phyloP scores from a whole-genome alignment of 2,888 invertebrate genomes.

The Bugulina stolonifera region DNA sequence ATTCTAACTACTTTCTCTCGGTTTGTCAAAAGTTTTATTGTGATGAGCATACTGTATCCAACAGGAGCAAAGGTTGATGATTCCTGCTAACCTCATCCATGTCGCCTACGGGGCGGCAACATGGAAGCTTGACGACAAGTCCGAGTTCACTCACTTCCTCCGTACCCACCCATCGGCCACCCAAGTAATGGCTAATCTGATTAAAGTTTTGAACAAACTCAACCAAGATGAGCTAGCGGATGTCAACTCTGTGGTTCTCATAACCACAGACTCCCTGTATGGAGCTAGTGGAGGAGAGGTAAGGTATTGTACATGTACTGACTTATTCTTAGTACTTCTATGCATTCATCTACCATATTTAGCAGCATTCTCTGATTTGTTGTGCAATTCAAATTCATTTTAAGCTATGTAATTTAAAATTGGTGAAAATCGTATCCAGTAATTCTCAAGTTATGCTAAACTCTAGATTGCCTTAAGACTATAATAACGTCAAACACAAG shows the following conservation, averaged over 20 bases:
- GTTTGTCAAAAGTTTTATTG: no score
- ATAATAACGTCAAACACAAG: no score
- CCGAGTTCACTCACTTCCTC: conserved; percentile 1
- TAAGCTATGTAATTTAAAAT: no score
- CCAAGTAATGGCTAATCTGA: background rate
- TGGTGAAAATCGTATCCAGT: no score
- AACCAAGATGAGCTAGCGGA: background rate
- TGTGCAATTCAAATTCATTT: no score
- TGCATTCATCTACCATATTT: no score
- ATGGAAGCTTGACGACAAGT: background rate
- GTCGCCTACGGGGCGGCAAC: background rate
- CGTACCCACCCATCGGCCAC: background rate
- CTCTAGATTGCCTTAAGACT: no score
- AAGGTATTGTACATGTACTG: background rate
- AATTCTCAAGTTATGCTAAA: no score
- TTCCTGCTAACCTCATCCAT: background rate
- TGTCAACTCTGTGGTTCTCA: conserved; percentile 3
- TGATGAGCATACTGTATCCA: no score
- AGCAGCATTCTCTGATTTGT: no score
- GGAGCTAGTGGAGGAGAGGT: background rate
- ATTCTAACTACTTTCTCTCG: no score
- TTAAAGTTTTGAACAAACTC: background rate
- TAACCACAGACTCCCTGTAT: background rate
- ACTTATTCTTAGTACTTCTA: no score
- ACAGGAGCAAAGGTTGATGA: conserved; percentile 13